Evolutionary conservation across 1,140 invertebrate species (phyloP).

Genomic region (Panulirus ornatus): DNA sequence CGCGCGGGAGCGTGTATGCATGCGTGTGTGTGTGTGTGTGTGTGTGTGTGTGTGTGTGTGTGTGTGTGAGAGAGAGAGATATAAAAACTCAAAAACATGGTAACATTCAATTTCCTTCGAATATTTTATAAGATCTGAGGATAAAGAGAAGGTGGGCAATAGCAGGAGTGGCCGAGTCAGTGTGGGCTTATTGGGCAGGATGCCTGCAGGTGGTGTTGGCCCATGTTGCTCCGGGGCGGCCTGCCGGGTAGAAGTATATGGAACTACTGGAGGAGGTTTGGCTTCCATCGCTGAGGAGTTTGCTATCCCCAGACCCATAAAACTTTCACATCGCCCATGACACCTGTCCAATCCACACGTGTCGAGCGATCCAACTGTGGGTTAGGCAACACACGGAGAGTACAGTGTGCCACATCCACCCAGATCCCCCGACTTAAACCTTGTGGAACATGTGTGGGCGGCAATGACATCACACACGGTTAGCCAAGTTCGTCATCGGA

Average conservation of each 20-base stretch:
- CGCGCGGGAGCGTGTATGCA: too few species aligned
- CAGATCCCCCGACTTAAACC: background rate
- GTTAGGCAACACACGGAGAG: background rate
- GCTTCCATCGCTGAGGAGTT: background rate
- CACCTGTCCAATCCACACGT: background rate
- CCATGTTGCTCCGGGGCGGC: background rate
- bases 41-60: too few species aligned
- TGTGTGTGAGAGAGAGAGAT: too few species aligned
- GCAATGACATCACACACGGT: background rate
- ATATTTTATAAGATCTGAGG: background rate
- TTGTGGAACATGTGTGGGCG: background rate
- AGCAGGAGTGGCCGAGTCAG: background rate
- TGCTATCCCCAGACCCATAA: background rate
- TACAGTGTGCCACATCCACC: background rate
- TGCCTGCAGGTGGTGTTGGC: background rate
- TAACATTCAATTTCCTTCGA: background rate
- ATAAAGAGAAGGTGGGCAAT: background rate
- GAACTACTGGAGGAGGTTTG: background rate
- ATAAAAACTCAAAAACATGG: background rate
- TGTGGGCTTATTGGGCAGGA: background rate
- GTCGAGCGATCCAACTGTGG: background rate
- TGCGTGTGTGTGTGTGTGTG: too few species aligned
- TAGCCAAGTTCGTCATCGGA: background rate
- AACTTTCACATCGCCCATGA: slow-evolving; percentile 7
- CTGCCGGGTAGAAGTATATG: slow-evolving; percentile 11